Evolutionary conservation across 2,113 vertebrate genomes (phyloP).

Genomic region (Murina feae): DNA sequence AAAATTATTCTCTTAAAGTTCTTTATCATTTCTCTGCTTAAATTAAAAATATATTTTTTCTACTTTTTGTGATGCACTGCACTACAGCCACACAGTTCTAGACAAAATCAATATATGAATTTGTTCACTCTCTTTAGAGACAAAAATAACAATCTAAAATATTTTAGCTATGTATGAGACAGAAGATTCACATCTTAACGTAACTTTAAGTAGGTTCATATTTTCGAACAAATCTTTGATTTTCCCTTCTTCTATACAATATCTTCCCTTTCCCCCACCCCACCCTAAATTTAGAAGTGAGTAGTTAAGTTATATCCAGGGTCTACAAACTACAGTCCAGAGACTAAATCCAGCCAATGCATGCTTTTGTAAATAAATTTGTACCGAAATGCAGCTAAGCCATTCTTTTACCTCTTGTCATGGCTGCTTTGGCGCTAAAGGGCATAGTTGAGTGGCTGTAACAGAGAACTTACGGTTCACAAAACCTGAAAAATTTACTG

Average conservation of each 20-base stretch:
- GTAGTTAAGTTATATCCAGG: background rate
- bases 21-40: background rate
- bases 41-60: constrained; percentile 16
- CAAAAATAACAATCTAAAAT: background rate
- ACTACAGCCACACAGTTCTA: background rate
- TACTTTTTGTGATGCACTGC: background rate
- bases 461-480: background rate
- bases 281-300: background rate
- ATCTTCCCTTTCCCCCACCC: background rate
- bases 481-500: background rate
- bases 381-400: background rate
- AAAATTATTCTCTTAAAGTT: background rate
- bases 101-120: constrained; percentile 4
- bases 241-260: background rate
- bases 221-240: background rate
- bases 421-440: background rate
- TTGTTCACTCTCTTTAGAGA: background rate
- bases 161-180: background rate
- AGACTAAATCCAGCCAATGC: background rate
- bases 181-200: background rate
- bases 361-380: background rate
- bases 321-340: background rate
- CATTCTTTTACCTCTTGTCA: background rate
- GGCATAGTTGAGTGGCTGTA: background rate
- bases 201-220: background rate